These are phyloP conservation scores for Apteryx mantelli DNA, from an alignment of 2,113 vertebrate species.

Conservation along the genomic window DNA sequence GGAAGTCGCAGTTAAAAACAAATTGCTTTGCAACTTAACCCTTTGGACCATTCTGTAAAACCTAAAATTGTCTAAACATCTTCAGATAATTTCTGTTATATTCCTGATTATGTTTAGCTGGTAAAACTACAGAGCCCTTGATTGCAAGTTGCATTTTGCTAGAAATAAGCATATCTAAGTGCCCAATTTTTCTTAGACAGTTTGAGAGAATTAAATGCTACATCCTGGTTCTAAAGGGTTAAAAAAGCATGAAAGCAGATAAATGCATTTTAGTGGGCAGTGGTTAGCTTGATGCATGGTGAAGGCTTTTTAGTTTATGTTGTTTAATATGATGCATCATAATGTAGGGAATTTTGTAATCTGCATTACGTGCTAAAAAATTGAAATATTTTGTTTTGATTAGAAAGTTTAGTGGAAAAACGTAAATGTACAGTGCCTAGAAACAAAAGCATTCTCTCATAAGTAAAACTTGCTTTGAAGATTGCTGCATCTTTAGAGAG, in stretches of 20 bases:
- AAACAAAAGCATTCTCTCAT: conserved; percentile 40
- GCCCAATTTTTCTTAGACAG: background rate
- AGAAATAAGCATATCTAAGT: conserved; percentile 41
- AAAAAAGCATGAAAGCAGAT: conserved; percentile 83
- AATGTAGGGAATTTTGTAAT: conserved; percentile 29
- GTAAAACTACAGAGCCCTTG: conserved; percentile 10
- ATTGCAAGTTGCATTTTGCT: background rate
- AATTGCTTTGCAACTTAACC: conserved; percentile 86
- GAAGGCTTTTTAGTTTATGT: conserved; percentile 75
- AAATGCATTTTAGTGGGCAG: conserved; percentile 79
- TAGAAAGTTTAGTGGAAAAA: background rate
- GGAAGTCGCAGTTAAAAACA: conserved; percentile 84
- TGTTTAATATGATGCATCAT: conserved; percentile 66
- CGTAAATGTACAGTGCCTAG: background rate
- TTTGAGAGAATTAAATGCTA: conserved; percentile 1
- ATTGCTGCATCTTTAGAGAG: background rate
- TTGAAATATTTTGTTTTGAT: background rate
- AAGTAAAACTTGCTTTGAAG: conserved; percentile 10
- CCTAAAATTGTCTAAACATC: conserved; percentile 62
- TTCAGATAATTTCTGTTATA: conserved; percentile 53
- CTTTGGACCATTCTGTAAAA: conserved; percentile 78
- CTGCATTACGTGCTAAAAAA: conserved; percentile 27
- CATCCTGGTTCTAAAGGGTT: conserved; percentile 84
- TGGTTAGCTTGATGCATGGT: conserved; percentile 82
- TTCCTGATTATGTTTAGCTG: conserved; percentile 70